Base-by-base conservation (phyloP, 2,888 invertebrate species). In the Leptopterna dolabrata region DNA sequence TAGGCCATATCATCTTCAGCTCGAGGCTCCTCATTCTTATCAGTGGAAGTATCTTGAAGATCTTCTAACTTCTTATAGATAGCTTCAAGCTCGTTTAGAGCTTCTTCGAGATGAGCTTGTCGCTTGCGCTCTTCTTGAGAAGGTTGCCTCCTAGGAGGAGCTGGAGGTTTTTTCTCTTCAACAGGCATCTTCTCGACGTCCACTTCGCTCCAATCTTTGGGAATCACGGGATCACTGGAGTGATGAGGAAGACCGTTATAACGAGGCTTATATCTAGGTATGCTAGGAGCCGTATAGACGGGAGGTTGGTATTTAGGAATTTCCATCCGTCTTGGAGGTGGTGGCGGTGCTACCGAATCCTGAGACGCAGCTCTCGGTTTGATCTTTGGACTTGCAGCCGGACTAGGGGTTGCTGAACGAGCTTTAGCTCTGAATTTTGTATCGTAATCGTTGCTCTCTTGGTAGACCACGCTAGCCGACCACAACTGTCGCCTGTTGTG, bases 21-120 rank as follows among this genome's bases (percentile, higher is more conserved):
- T 14, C 81, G 71, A 92, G 91, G 90, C 95, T 96, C 88, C 95
- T 93, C 91, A 19, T 80, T 87, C 6, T 84, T 83, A 11, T 70
- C 83, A 19, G 63, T 87, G 24, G 85, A 83, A 87, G 70, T 96
- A 14, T 96, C 96, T 91, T 96, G 93, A 91, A 96, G 93, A 92
- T 96, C 96, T 91, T 96, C 96, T 87, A 98, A 93, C 90, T 96
- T 97, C 90, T 97, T 96, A 91, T 97, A 96, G 91, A 98, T 97
- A n/a, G 96, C 96, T 93, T 98, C 97, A 86, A 98, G 92, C 92
- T 98, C 98, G 90, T 95, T 95, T 30, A 98, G 93, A 84, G 97
- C 97, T 91, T 97, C 97, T 91, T 97, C 97, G 55, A 97, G 93
- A 91, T 97, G 97, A 19, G 95, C 94, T 1, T 96, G 96, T 91